A percentile compares a stretch with the other conserved stretches of the same genome.
These are phyloP conservation scores for Tetranychus piercei DNA, from an alignment of 2,888 invertebrate species.

Conservation along the genomic window DNA sequence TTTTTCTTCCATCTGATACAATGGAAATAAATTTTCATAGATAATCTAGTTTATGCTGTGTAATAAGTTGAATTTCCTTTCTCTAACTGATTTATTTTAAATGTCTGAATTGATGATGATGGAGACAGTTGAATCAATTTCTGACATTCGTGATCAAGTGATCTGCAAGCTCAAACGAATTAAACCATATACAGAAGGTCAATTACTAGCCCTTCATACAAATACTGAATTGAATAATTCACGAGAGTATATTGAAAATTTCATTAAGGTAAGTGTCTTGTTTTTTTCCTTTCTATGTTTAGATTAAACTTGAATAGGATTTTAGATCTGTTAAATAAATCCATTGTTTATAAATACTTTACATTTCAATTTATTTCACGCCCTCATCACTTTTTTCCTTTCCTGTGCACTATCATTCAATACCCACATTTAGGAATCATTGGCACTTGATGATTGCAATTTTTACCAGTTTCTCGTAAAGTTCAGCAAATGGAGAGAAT, in stretches of 20 bases:
- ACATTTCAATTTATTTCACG: neutral
- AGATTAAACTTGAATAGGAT: neutral
- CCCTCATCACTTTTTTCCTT: neutral
- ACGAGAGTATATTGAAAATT: conserved; percentile 13
- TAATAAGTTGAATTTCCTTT: neutral
- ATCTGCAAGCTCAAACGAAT: conserved; percentile 21
- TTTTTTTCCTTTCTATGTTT: neutral
- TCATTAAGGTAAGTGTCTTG: conserved; percentile 15
- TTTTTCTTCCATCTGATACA: no score
- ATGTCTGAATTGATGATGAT: neutral
- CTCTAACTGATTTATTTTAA: neutral
- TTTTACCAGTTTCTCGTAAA: neutral
- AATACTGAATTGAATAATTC: conserved; percentile 17
- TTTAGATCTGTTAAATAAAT: neutral
- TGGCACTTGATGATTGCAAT: conserved; percentile 1
- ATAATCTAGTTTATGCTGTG: neutral
- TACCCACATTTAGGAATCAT: neutral
- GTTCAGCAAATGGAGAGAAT: conserved; percentile 11
- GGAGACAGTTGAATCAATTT: neutral
- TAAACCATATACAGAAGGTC: conserved; percentile 20
- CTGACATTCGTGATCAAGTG: neutral
- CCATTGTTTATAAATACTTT: no score
- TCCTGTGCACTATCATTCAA: neutral
- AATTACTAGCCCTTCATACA: conserved; percentile 19
- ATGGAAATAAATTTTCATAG: no score